phyloP scores from a whole-genome alignment of 1,140 invertebrate species.

The Hirudo medicinalis region DNA sequence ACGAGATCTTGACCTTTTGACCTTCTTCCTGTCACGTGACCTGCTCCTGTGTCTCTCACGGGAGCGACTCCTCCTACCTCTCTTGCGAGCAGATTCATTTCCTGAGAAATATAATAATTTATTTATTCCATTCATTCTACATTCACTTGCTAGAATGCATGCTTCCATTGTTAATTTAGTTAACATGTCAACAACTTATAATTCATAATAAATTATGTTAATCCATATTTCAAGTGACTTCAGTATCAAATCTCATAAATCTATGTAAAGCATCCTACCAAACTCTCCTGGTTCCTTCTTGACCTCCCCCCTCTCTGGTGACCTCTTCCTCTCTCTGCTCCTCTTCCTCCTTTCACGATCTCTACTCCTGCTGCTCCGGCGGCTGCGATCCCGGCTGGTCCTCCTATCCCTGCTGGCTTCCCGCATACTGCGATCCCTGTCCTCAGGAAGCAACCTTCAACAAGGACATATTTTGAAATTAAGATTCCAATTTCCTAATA shows the following conservation, averaged over 20 bases:
- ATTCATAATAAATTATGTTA: too few species aligned
- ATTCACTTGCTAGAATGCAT: too few species aligned
- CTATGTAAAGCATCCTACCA: background rate
- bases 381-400: constrained; percentile 27
- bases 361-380: constrained; percentile 26
- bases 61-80: constrained; percentile 19
- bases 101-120: background rate
- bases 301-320: constrained; percentile 12
- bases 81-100: constrained; percentile 1
- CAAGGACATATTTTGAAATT: background rate
- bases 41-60: constrained; percentile 28
- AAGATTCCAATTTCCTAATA: background rate
- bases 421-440: constrained; percentile 30
- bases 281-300: constrained; percentile 13
- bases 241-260: too few species aligned
- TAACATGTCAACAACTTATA: too few species aligned
- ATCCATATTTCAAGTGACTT: too few species aligned
- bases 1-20: constrained; percentile 3
- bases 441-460: constrained; percentile 54
- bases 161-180: too few species aligned
- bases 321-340: constrained; percentile 10
- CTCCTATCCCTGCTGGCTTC: constrained; percentile 26
- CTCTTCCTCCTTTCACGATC: constrained; percentile 25
- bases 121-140: background rate
- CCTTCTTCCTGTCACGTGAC: constrained; percentile 30